Evolutionary conservation across 2,113 vertebrate genomes (phyloP).

Genomic region (Gasterosteus aculeatus): DNA sequence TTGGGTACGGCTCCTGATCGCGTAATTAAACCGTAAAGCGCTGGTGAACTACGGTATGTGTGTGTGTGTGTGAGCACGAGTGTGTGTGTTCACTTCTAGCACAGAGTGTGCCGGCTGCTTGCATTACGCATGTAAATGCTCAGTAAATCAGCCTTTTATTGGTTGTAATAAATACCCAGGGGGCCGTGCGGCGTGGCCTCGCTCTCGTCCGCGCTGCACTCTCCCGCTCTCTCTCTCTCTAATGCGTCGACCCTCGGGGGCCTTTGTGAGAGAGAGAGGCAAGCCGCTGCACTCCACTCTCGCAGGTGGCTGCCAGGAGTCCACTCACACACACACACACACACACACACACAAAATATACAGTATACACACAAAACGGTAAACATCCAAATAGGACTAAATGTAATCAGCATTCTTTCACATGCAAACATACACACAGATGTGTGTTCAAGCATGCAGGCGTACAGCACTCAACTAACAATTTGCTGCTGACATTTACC

Average conservation of each 20-base stretch:
- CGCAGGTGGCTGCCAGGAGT: conserved; percentile 79
- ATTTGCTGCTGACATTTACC: conserved; percentile 50
- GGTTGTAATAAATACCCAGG: conserved; percentile 86
- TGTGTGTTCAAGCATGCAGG: conserved; percentile 38
- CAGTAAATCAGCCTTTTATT: conserved; percentile 88
- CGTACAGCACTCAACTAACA: conserved; percentile 34
- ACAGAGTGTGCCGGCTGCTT: conserved; percentile 76
- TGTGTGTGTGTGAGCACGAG: conserved; percentile 30
- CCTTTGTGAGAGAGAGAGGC: conserved; percentile 69
- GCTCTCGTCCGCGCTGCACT: conserved; percentile 73
- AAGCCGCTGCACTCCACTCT: conserved; percentile 61
- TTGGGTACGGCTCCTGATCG: conserved; percentile 80
- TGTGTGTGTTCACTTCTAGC: conserved; percentile 51
- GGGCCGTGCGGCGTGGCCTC: conserved; percentile 78
- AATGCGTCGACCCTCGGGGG: conserved; percentile 81
- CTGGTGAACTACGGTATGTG: conserved; percentile 33
- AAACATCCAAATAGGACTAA: conserved; percentile 59
- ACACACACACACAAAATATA: conserved; percentile 36
- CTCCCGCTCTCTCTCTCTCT: conserved; percentile 70
- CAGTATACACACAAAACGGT: conserved; percentile 49
- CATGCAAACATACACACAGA: conserved; percentile 60
- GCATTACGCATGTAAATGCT: conserved; percentile 87
- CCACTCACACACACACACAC: conserved; percentile 31
- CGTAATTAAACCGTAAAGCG: conserved; percentile 84
- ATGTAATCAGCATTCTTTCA: conserved; percentile 62